phyloP scores from a whole-genome alignment of 2,797 vertebrate species.

The Sphenopsis melanotis region DNA sequence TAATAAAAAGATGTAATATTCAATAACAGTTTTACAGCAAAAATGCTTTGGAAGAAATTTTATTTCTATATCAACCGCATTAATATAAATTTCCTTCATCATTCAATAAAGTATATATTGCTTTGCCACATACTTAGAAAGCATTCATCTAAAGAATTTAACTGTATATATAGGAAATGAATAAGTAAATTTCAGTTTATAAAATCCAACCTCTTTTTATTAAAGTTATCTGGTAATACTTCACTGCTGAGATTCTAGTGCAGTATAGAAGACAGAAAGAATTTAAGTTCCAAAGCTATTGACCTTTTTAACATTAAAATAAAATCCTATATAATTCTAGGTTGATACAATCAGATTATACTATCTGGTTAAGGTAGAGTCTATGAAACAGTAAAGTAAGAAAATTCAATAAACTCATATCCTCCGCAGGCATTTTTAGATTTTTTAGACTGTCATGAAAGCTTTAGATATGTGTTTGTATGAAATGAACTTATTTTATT shows the following conservation, averaged over 20 bases:
- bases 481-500: slow-evolving; percentile 73
- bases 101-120: slow-evolving; percentile 73
- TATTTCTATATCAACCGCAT: slow-evolving; percentile 63
- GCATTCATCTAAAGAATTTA: slow-evolving; percentile 68
- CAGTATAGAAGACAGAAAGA: slow-evolving; percentile 68
- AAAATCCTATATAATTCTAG: slow-evolving; percentile 76
- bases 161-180: slow-evolving; percentile 67
- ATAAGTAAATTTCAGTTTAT: slow-evolving; percentile 76
- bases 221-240: slow-evolving; percentile 70
- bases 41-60: slow-evolving; percentile 63
- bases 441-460: slow-evolving; percentile 68
- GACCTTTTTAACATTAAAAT: slow-evolving; percentile 79
- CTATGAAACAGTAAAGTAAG: slow-evolving; percentile 72
- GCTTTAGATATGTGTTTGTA: slow-evolving; percentile 65
- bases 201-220: slow-evolving; percentile 72
- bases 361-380: slow-evolving; percentile 68
- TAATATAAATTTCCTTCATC: slow-evolving; percentile 67
- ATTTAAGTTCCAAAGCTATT: slow-evolving; percentile 72
- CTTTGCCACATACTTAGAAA: slow-evolving; percentile 64
- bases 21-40: slow-evolving; percentile 54
- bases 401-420: slow-evolving; percentile 75
- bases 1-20: slow-evolving; percentile 66
- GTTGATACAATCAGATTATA: slow-evolving; percentile 75
- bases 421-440: slow-evolving; percentile 72
- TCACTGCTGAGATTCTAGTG: slow-evolving; percentile 58